phyloP scores from a whole-genome alignment of 1,140 invertebrate genomes.

The Drosophila sproati region DNA sequence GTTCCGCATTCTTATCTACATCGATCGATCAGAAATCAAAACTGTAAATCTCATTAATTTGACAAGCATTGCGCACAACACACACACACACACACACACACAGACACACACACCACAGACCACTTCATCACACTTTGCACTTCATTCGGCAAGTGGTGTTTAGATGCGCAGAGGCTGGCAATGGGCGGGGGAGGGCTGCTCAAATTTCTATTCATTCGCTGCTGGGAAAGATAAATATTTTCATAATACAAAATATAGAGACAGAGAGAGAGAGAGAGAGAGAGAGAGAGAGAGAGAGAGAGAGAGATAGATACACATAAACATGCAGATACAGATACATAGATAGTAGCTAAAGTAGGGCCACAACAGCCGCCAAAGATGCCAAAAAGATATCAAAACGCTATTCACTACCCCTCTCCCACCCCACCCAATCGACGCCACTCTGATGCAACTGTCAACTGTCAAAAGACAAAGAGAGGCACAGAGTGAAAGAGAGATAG shows the following conservation, averaged over 20 bases:
- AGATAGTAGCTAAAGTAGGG: slow-evolving; percentile 40
- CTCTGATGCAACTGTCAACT: slow-evolving; percentile 65
- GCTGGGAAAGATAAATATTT: slow-evolving; percentile 79
- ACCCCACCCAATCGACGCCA: background rate
- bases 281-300: background rate
- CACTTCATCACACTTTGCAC: slow-evolving; percentile 23
- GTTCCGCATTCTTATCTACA: slow-evolving; percentile 36
- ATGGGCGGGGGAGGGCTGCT: background rate
- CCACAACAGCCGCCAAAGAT: slow-evolving; percentile 34
- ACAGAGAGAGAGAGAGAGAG: slow-evolving; percentile 30
- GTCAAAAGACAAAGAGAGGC: slow-evolving; percentile 41
- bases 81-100: slow-evolving; percentile 21
- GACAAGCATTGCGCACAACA: slow-evolving; percentile 56
- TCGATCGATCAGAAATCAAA: slow-evolving; percentile 79
- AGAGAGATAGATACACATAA: slow-evolving; percentile 23
- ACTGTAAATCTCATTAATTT: slow-evolving; percentile 77
- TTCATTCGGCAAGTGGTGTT: background rate
- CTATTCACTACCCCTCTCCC: no score
- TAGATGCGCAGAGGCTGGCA: no score
- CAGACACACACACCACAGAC: slow-evolving; percentile 16
- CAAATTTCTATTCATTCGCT: slow-evolving; percentile 31
- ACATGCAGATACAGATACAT: slow-evolving; percentile 20
- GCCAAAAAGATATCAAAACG: slow-evolving; percentile 13
- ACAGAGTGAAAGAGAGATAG: slow-evolving; percentile 27
- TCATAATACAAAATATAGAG: slow-evolving; percentile 43